phyloP scores from a whole-genome alignment of 1,140 invertebrate species.

The Cyrtorhinus lividipennis region DNA sequence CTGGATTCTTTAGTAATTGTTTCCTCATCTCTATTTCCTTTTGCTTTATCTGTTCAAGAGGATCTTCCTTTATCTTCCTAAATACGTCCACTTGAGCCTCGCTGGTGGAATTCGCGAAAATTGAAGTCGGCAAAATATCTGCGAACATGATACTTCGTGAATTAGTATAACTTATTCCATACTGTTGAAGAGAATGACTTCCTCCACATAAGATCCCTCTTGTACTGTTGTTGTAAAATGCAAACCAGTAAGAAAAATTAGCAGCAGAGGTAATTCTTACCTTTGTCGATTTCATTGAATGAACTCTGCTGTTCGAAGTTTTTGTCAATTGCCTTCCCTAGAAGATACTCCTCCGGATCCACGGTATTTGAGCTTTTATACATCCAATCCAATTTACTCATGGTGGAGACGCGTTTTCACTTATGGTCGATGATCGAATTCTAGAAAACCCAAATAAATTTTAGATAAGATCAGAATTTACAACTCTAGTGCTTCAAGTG shows the following conservation, averaged over 20 bases:
- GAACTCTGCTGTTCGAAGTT: constrained; percentile 44
- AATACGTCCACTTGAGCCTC: constrained; percentile 36
- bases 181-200: not conserved
- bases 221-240: not conserved
- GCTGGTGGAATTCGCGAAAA: constrained; percentile 11
- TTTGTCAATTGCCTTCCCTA: constrained; percentile 78
- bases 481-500: too few species aligned
- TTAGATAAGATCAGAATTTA: too few species aligned
- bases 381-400: constrained; percentile 65
- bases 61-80: constrained; percentile 80
- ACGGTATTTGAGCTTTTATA: constrained; percentile 64
- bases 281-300: constrained; percentile 9
- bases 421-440: too few species aligned
- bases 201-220: not conserved
- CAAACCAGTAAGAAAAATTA: too few species aligned
- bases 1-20: constrained; percentile 74
- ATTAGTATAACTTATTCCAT: too few species aligned
- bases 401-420: not conserved
- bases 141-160: constrained; percentile 49
- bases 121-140: constrained; percentile 19
- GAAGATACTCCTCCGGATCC: constrained; percentile 75
- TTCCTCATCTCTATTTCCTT: constrained; percentile 66
- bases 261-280: not conserved
- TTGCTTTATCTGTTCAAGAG: constrained; percentile 68
- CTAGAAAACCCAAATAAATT: too few species aligned